Base-by-base conservation (phyloP, 2,888 invertebrate genomes). In the Brachynemurus nebulosus region DNA sequence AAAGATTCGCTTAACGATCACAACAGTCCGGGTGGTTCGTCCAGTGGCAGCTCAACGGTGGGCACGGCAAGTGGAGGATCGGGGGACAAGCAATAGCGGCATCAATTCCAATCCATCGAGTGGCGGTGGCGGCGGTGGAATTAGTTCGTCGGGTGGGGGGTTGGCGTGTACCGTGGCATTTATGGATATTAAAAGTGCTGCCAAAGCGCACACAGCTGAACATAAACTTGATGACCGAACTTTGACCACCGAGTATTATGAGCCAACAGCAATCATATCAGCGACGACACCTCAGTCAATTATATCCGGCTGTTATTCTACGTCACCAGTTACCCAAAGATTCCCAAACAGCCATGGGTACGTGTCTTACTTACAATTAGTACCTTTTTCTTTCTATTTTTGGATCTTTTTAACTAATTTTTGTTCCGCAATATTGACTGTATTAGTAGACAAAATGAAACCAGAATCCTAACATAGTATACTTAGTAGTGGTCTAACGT, bases 161-260 rank as follows among this genome's bases (percentile, higher is more conserved):
- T 72, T 80, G 66, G 84, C 85, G 71, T 88, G 86, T 67, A 85
- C 86, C 65, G 86, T 89, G 70, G 86, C 88, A 69, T 92, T 92
- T 75, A 90, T 91, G 80, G 92, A 93, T 76, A 91, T 92, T 74
- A 89, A 88, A 72, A 90, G 90, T 61, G 92, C 92, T 64, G 81
- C 89, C 63, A 92, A 91, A 71, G 88, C 92, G 56, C 88, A 90
- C 69, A 84, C 84, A 66, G 80, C 80, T 59, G 89, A 90, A 66
- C 88, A 90, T 70, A 82, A 82, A 64, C 66, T 91, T 68, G 89
- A 89, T 65, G 89, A 88, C 62, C 73, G 85, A 61, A 77, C 81
- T 59, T 79, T 88, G 69, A 84, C 84, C 66, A 90, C 86, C 59
- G 86, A 88, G 68, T 91, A 90, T 72, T 88, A 89, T 72, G 89